phyloP scores from a whole-genome alignment of 2,113 vertebrate species.

The Vireo altiloquus region DNA sequence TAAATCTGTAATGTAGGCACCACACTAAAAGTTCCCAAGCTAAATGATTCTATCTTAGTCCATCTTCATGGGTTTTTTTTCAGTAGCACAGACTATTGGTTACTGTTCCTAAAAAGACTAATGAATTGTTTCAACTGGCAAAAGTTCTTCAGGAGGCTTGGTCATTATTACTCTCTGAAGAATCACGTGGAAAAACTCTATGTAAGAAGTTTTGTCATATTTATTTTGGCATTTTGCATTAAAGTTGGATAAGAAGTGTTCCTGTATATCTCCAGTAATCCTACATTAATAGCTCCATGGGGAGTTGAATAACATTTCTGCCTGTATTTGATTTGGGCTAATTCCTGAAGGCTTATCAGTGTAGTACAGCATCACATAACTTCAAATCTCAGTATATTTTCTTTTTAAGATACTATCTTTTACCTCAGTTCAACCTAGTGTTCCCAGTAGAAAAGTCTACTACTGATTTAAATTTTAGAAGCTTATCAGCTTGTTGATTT shows the following conservation, averaged over 20 bases:
- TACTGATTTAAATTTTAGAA: not conserved
- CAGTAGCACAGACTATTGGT: not conserved
- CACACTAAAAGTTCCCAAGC: not conserved
- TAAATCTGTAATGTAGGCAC: not conserved
- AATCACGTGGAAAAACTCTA: not conserved
- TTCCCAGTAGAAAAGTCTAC: not conserved
- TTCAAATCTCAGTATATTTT: not conserved
- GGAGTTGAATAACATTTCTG: not conserved
- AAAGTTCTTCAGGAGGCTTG: not conserved
- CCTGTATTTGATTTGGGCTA: not conserved
- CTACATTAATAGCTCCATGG: not conserved
- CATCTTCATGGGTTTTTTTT: not conserved
- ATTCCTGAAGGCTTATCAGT: slow-evolving; percentile 49
- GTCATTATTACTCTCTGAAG: not conserved
- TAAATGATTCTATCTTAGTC: not conserved
- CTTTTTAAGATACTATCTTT: slow-evolving; percentile 18
- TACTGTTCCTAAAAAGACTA: not conserved
- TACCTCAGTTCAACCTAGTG: not conserved
- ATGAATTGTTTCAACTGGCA: not conserved
- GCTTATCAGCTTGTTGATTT: not conserved
- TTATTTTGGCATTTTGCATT: slow-evolving; percentile 34
- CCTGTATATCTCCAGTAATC: slow-evolving; percentile 3
- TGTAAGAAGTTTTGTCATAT: not conserved
- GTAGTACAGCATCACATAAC: not conserved
- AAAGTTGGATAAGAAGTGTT: not conserved